phyloP scores from a whole-genome alignment of 2,888 invertebrate genomes.

The Chrysopilus asiliformis region DNA sequence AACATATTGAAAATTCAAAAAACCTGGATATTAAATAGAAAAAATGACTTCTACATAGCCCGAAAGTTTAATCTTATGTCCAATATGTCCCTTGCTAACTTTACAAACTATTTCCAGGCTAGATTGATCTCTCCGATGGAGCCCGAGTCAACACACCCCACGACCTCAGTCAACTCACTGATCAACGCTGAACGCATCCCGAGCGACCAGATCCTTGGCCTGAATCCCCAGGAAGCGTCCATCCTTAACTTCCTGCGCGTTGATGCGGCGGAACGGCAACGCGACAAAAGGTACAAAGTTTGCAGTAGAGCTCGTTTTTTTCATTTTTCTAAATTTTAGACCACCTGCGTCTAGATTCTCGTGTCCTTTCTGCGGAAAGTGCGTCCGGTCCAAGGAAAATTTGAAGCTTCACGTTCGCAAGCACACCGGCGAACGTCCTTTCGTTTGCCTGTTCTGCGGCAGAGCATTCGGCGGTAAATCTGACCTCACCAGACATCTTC shows the following conservation, averaged over 20 bases:
- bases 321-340: constrained; percentile 16
- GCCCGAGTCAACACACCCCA: constrained; percentile 34
- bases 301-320: not conserved
- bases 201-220: constrained; percentile 38
- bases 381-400: constrained; percentile 79
- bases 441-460: constrained; percentile 80
- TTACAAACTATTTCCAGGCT: too few relatives aligned
- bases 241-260: constrained; percentile 52
- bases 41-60: too few relatives aligned
- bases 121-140: constrained; percentile 32
- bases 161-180: constrained; percentile 32
- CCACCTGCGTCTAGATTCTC: constrained; percentile 51
- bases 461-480: constrained; percentile 81
- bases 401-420: constrained; percentile 76
- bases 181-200: constrained; percentile 45
- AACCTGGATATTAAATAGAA: too few relatives aligned
- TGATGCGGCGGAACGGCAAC: constrained; percentile 46
- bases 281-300: constrained; percentile 42
- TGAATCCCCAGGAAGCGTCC: constrained; percentile 42
- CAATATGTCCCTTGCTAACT: too few relatives aligned
- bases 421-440: constrained; percentile 78
- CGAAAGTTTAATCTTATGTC: too few relatives aligned
- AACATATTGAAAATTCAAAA: too few relatives aligned
- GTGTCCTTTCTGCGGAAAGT: constrained; percentile 81
- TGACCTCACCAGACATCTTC: constrained; percentile 70